Base-by-base conservation (phyloP, 2,888 invertebrate genomes). In the Drosophila leonis region DNA sequence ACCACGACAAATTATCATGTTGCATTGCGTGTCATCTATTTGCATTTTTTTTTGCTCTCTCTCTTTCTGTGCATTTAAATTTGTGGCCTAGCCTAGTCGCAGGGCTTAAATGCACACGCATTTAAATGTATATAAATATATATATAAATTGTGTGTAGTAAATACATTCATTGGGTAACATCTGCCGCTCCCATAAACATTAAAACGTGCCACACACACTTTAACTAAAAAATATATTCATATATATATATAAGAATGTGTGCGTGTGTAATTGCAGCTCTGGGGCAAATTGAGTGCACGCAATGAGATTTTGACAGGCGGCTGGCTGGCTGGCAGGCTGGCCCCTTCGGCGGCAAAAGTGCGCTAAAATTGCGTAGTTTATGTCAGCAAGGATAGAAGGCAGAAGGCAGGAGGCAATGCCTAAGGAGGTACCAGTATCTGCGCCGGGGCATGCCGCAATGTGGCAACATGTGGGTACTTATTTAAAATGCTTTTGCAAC, bases 401-500 rank as follows among this genome's bases (percentile, higher is more conserved):
- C 27, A 44, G 44, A 13, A 15, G 35, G 63, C 12, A 35, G 20
- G 33, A 20, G 35, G 65, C 31, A 12, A 12, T 24, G 39, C 39
- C 24, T 12, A 49, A 56, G 46, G 46, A 33, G 31, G 51, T 65
- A 51, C 33, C 44, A 61, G 46, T 55, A 49, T 13, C 13, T 29
- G 60, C 46, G 60, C 44, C 44, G 62, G 64, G 72, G 68, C 65
- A 49, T 72, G 77, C 63, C 72, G 51, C 68, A 72, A 75, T 78
- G 72, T 86, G 86, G 88, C 86, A 88, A 77, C 80, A 86, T 86
- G 88, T 85, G 86, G 86, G 86, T 82, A 80, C 75, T 83, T 86
- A 82, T 86, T 82, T 60, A 78, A 74, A 72, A 74, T 65, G 74
- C 59, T 72, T 72, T 69, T 65, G 68, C 75, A 74, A 72, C 76